Conservation (phyloP, 2,113 vertebrate species). For the Anas platyrhynchos region DNA sequence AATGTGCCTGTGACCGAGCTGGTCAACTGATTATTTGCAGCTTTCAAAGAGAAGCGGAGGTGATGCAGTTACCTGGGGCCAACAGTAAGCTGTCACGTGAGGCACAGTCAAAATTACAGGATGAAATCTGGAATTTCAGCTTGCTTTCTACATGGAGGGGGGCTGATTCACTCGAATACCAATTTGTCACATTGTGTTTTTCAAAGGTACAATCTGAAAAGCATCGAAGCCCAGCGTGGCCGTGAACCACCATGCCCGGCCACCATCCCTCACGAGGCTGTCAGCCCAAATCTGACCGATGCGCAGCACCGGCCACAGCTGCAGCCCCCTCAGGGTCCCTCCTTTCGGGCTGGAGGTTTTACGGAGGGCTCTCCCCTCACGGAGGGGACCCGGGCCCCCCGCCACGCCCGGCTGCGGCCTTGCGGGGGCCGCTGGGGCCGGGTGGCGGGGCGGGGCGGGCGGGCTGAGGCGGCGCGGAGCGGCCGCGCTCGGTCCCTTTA, state of each 20-base stretch:
- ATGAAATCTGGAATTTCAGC: not conserved
- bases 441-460: not conserved
- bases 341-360: no score
- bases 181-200: not conserved
- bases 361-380: no score
- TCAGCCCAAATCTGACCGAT: no score
- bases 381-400: no score
- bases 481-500: slow-evolving; percentile 63
- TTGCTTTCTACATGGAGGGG: accelerated
- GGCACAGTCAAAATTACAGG: not conserved
- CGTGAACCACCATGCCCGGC: not conserved
- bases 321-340: no score
- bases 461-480: not conserved
- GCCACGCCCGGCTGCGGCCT: no score
- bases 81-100: no score
- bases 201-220: not conserved
- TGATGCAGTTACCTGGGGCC: not conserved
- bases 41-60: not conserved
- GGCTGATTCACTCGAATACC: not conserved
- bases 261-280: no score
- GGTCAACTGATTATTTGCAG: not conserved
- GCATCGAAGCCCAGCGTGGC: accelerated
- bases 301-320: no score
- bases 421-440: no score
- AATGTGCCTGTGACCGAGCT: not conserved